These are phyloP conservation scores for Anarrhichthys ocellatus DNA, from an alignment of 2,113 vertebrate genomes.

Conservation along the genomic window DNA sequence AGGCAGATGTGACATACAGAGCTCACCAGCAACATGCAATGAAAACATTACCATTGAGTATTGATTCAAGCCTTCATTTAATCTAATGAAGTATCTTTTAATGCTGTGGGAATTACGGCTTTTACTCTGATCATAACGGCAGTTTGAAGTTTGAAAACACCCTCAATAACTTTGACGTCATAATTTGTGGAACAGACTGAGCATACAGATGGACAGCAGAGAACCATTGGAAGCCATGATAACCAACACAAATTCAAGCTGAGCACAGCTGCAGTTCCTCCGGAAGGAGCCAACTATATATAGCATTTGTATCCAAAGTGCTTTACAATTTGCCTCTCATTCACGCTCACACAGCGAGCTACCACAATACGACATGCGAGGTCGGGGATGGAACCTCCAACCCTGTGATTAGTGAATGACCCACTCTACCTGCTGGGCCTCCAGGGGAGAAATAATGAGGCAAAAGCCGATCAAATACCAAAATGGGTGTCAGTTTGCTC, in stretches of 20 bases:
- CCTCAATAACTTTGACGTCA: not conserved
- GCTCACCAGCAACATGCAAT: not conserved
- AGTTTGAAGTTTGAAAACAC: conserved; percentile 13
- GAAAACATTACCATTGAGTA: not conserved
- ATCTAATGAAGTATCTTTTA: conserved; percentile 5
- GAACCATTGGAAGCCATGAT: not conserved
- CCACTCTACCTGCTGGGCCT: not conserved
- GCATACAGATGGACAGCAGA: not conserved
- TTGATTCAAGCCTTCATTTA: not conserved
- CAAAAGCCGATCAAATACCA: not conserved
- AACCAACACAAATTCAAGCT: not conserved
- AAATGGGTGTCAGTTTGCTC: not conserved
- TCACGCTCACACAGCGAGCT: not conserved
- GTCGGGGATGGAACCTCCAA: not conserved
- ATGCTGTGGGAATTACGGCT: not conserved
- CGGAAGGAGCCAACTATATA: not conserved
- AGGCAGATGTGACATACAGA: not conserved
- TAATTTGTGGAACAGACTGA: not conserved
- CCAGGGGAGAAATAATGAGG: not conserved
- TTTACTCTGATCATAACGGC: not conserved
- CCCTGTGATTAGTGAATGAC: not conserved
- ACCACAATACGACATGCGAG: no score
- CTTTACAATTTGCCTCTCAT: not conserved
- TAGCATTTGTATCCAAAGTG: not conserved
- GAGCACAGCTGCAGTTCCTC: conserved; percentile 7